Evolutionary conservation across 2,888 invertebrate species (phyloP), one percentile per base, ranked within the genome.

Genomic region (Netelia melanura): DNA sequence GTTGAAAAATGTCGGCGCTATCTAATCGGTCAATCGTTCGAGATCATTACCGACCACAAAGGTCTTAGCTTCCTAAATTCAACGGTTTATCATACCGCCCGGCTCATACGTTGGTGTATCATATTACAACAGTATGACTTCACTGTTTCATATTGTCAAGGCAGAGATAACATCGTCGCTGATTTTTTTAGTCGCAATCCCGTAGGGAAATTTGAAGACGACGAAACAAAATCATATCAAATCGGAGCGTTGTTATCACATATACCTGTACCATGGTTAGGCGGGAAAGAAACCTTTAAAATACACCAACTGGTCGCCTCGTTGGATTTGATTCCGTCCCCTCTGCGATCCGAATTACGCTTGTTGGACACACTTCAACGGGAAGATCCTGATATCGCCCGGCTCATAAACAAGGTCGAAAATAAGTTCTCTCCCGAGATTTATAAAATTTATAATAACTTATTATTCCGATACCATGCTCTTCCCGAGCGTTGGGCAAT

Each of bases 21-120:
- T 14, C 23, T 77, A 6, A 23, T 84, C 1, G 84, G 84, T 1
- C 65, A 17, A 0, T 14, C 10, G 2, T 81, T 84, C 44, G 65
- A 72, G 10, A 58, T 84, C 0, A 75, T 86, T 3, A 86, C 84
- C 0, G 81, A 86, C 64, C 81, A 84, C n/a, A 61, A 84, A 43
- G 38, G 56, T 0, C n/a, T 78, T 3, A 67, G 48, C 0, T 83
- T 72, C 30, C 9, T 83, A 9, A 65, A 64, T 10, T 43, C 43
- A 1, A 72, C 83, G 3, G 10, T 21, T 0, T 79, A 64, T 58
- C 25, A 8, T 6, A 70, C 43, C 10, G 64, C 83, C 1, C 21
- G 79, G 17, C 44, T 79, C 1, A 17, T 38, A 14, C 70, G 85
- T 10, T 83, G 83, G 80, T 58, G 70, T 11, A 9, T 76, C 11